Percentiles rank a stretch among this genome's conserved stretches.
Evolutionary conservation across 2,888 invertebrate genomes (phyloP).

Genomic region (Drosophila ustulata): DNA sequence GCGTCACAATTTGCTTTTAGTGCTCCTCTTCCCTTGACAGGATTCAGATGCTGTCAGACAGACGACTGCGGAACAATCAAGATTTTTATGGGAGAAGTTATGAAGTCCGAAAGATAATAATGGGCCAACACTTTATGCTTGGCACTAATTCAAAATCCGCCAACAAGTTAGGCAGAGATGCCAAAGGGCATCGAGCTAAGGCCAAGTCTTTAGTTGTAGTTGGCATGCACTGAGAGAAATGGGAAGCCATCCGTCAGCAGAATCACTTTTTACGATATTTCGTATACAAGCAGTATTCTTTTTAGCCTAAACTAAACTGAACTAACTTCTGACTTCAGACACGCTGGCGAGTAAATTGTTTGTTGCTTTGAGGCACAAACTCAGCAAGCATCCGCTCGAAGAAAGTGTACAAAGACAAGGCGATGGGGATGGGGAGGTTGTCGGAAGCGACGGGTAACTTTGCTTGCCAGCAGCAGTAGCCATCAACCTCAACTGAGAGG

Average conservation of each 20-base stretch:
- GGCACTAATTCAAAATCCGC: constrained; percentile 81
- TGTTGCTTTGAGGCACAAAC: constrained; percentile 58
- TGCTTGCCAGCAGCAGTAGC: constrained; percentile 51
- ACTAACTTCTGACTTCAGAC: constrained; percentile 54
- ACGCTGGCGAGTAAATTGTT: constrained; percentile 64
- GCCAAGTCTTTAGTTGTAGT: constrained; percentile 44
- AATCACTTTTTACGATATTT: constrained; percentile 55
- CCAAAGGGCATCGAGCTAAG: constrained; percentile 40
- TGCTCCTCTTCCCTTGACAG: not conserved
- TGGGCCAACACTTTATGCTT: constrained; percentile 84
- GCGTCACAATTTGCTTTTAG: constrained; percentile 48
- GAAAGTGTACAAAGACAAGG: constrained; percentile 6
- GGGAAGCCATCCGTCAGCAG: constrained; percentile 51
- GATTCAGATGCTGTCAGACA: constrained; percentile 1
- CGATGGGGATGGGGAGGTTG: not conserved
- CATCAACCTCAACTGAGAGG: constrained; percentile 51
- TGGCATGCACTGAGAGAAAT: constrained; percentile 51
- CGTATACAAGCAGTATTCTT: constrained; percentile 24
- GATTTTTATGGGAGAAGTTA: constrained; percentile 76
- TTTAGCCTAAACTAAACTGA: constrained; percentile 36
- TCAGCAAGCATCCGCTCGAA: constrained; percentile 10
- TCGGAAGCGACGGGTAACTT: constrained; percentile 73
- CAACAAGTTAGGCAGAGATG: constrained; percentile 49
- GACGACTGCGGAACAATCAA: constrained; percentile 50
- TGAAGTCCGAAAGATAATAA: constrained; percentile 84